phyloP scores from a whole-genome alignment of 1,140 invertebrate genomes.

The Trypoxylus dichotomus region DNA sequence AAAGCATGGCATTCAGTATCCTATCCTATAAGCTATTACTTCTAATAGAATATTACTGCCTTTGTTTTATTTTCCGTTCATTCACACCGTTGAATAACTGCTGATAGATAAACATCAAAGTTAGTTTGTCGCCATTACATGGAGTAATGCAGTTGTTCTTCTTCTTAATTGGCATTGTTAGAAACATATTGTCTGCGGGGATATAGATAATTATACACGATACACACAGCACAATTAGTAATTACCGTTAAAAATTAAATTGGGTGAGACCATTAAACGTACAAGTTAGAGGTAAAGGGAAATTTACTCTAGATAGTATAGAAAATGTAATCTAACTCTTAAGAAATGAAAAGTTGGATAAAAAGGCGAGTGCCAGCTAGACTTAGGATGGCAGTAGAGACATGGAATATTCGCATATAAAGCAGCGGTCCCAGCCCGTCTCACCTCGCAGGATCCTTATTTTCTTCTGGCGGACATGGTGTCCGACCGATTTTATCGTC shows the following conservation, averaged over 20 bases:
- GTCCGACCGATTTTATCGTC: constrained; percentile 17
- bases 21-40: too few relatives aligned
- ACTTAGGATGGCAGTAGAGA: neutral
- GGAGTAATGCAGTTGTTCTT: too few relatives aligned
- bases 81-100: too few relatives aligned
- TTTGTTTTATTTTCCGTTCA: too few relatives aligned
- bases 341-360: constrained; percentile 1
- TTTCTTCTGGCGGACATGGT: neutral
- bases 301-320: neutral
- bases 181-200: too few relatives aligned
- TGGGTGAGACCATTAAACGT: neutral
- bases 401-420: constrained; percentile 3
- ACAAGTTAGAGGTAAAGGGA: neutral
- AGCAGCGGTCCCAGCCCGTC: neutral
- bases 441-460: neutral
- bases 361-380: neutral
- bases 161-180: too few relatives aligned
- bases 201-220: too few relatives aligned
- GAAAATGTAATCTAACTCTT: neutral
- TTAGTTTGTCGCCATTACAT: too few relatives aligned
- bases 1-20: too few relatives aligned
- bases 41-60: too few relatives aligned
- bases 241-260: neutral
- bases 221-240: neutral
- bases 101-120: too few relatives aligned